Percentiles rank a stretch among this genome's conserved stretches.
phyloP scores from a whole-genome alignment of 2,888 invertebrate species.

The Monopis laevigella region DNA sequence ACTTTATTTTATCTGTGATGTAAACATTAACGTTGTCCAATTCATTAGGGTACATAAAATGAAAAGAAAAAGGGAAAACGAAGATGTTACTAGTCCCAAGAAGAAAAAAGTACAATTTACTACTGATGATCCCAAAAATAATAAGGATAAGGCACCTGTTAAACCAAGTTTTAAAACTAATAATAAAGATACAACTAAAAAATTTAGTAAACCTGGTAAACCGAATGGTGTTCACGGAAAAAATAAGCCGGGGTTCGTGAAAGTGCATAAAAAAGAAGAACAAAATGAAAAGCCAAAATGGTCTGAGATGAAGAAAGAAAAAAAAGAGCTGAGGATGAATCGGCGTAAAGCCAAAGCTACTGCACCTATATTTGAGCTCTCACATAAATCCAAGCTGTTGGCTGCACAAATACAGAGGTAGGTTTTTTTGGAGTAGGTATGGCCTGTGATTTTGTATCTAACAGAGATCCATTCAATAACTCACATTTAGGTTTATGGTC shows the following conservation, averaged over 20 bases:
- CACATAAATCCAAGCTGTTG: slow-evolving; percentile 51
- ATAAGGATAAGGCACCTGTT: not conserved
- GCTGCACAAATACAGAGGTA: slow-evolving; percentile 57
- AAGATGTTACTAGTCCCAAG: slow-evolving; percentile 27
- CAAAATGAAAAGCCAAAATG: slow-evolving; percentile 69
- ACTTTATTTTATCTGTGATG: no score
- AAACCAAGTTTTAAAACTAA: slow-evolving; percentile 2
- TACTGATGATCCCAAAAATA: slow-evolving; percentile 16
- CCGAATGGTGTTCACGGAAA: not conserved
- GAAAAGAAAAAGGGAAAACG: slow-evolving; percentile 40
- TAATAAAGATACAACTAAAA: slow-evolving; percentile 15
- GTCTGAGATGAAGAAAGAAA: slow-evolving; percentile 78
- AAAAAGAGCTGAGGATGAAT: slow-evolving; percentile 73
- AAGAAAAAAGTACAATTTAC: slow-evolving; percentile 38
- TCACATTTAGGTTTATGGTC: no score
- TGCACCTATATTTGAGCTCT: slow-evolving; percentile 51
- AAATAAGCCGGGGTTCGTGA: slow-evolving; percentile 1
- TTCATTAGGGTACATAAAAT: slow-evolving; percentile 40
- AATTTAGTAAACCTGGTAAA: slow-evolving; percentile 3
- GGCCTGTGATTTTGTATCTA: no score
- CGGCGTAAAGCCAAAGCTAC: slow-evolving; percentile 70
- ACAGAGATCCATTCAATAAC: no score
- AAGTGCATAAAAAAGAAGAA: slow-evolving; percentile 10
- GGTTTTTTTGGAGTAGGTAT: slow-evolving; percentile 8
- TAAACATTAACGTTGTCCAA: no score